phyloP scores from a whole-genome alignment of 2,888 invertebrate genomes.

The Adela reaumurella region DNA sequence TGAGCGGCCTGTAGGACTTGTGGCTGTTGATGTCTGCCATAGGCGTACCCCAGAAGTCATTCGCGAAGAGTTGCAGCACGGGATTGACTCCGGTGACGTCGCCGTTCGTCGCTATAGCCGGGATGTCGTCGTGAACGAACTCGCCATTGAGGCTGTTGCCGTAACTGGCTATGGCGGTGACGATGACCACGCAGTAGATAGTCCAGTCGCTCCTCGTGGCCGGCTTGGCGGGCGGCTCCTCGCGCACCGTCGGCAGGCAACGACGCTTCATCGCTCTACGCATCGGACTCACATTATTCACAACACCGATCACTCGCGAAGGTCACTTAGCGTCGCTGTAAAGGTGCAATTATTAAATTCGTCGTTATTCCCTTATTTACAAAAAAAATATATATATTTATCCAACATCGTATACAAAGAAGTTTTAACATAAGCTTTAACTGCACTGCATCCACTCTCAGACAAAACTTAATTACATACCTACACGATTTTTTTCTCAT shows the following conservation, averaged over 20 bases:
- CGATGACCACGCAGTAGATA: conserved; percentile 60
- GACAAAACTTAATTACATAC: no score
- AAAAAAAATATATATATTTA: no score
- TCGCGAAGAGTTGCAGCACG: conserved; percentile 61
- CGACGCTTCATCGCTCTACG: conserved; percentile 53
- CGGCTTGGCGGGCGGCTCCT: conserved; percentile 37
- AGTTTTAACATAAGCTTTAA: no score
- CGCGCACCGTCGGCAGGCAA: conserved; percentile 39
- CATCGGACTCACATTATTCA: no score
- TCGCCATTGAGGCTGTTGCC: conserved; percentile 73
- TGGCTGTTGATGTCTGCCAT: conserved; percentile 80
- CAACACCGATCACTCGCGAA: no score
- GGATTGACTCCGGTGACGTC: conserved; percentile 71
- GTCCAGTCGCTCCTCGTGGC: conserved; percentile 50
- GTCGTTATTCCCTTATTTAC: no score
- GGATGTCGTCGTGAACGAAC: conserved; percentile 86
- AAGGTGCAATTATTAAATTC: no score
- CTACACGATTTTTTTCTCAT: no score
- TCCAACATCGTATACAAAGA: no score
- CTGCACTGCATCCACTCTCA: no score
- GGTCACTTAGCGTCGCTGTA: no score
- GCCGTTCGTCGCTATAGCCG: conserved; percentile 75
- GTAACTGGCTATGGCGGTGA: conserved; percentile 67
- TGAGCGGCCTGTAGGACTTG: conserved; percentile 83
- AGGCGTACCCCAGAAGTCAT: conserved; percentile 89